Conservation (phyloP, 2,797 vertebrate genomes). For the Podargus strigoides region DNA sequence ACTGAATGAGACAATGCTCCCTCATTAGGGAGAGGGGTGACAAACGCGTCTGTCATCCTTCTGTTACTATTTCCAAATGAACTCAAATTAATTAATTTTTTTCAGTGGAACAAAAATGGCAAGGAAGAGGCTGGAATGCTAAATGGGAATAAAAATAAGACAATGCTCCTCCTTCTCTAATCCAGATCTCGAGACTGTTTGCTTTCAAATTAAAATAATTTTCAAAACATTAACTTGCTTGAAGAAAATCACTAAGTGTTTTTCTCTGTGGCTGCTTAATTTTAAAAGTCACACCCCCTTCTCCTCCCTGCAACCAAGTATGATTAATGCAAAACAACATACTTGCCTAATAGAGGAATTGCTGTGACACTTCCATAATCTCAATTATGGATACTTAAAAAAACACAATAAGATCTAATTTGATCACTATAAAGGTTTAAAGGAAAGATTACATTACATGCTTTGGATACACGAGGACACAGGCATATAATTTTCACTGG, state of each 20-base stretch:
- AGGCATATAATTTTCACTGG: not conserved
- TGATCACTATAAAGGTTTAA: slow-evolving; percentile 21
- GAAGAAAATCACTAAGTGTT: not conserved
- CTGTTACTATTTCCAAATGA: slow-evolving; percentile 49
- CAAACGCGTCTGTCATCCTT: not conserved
- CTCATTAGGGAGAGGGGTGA: slow-evolving; percentile 17
- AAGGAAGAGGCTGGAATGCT: not conserved
- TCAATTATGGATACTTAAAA: slow-evolving; percentile 50
- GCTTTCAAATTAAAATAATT: slow-evolving; percentile 27
- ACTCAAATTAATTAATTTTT: slow-evolving; percentile 52
- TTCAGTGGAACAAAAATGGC: not conserved
- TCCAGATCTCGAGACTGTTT: not conserved
- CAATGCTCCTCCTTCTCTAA: not conserved
- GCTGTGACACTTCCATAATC: slow-evolving; percentile 28
- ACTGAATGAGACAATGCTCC: not conserved
- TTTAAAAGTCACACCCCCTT: slow-evolving; percentile 36
- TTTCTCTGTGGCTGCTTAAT: slow-evolving; percentile 25
- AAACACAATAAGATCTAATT: slow-evolving; percentile 26
- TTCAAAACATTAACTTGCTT: slow-evolving; percentile 8
- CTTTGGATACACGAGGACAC: not conserved
- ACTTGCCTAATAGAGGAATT: slow-evolving; percentile 50
- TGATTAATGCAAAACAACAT: slow-evolving; percentile 42
- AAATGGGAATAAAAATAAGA: slow-evolving; percentile 12
- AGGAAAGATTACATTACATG: not conserved
- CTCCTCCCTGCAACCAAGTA: slow-evolving; percentile 28